Conservation (phyloP, 1,140 invertebrate genomes). For the Cotesia chilonis region DNA sequence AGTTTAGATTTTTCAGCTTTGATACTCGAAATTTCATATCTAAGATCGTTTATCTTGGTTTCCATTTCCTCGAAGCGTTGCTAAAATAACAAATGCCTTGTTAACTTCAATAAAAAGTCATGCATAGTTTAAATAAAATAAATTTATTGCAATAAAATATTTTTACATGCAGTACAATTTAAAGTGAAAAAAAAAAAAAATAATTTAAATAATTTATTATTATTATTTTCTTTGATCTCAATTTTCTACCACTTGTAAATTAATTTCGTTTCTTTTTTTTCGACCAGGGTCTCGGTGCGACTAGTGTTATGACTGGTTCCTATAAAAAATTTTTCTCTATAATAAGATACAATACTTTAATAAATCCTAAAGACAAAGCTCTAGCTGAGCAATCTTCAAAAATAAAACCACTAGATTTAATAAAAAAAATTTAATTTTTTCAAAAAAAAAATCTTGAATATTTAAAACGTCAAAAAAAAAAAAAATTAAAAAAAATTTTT, state of each 20-base stretch:
- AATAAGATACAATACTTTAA: neutral
- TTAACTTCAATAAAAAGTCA: conserved; percentile 52
- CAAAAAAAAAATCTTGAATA: neutral
- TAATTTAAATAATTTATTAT: conserved; percentile 16
- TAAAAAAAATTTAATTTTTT: no score
- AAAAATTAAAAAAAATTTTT: neutral
- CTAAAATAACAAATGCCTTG: conserved; percentile 53
- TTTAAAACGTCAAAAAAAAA: neutral
- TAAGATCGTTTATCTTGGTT: conserved; percentile 60
- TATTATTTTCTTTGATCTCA: conserved; percentile 24
- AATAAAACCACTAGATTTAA: conserved; percentile 10
- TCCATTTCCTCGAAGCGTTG: conserved; percentile 65
- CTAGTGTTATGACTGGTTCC: conserved; percentile 57
- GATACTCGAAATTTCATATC: conserved; percentile 57
- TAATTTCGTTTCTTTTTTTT: conserved; percentile 55
- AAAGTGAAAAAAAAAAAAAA: no score
- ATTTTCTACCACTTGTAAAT: neutral
- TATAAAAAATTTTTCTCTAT: conserved; percentile 43
- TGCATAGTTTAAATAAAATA: conserved; percentile 28
- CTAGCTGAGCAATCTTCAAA: neutral
- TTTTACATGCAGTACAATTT: conserved; percentile 24
- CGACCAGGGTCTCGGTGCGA: conserved; percentile 56
- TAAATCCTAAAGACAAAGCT: neutral
- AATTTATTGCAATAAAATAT: conserved; percentile 22
- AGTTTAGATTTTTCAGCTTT: conserved; percentile 58